phyloP scores from a whole-genome alignment of 2,888 invertebrate genomes.

The Ichneumoninae sp. region DNA sequence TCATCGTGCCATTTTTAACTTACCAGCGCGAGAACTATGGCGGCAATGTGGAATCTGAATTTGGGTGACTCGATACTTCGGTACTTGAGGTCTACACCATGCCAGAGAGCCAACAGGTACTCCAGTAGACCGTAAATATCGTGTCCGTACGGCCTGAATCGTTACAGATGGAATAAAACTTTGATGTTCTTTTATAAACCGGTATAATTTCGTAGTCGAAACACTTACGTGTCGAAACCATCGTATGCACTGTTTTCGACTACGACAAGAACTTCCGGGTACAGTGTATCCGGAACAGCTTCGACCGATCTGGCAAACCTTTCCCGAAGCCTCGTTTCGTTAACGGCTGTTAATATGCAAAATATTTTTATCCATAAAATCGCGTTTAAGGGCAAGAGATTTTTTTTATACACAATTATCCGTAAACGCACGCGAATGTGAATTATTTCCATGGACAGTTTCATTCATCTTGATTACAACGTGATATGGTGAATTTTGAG shows the following conservation, averaged over 20 bases:
- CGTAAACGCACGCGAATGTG: too few species aligned
- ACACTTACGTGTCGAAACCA: slow-evolving; percentile 2
- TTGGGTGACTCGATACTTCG: slow-evolving; percentile 52
- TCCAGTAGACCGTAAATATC: slow-evolving; percentile 1
- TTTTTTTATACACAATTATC: too few species aligned
- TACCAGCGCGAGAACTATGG: slow-evolving; percentile 41
- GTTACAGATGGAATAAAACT: background rate
- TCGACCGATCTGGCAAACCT: background rate
- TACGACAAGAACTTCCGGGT: slow-evolving; percentile 59
- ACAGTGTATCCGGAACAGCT: slow-evolving; percentile 7
- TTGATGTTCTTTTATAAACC: background rate
- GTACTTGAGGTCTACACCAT: slow-evolving; percentile 58
- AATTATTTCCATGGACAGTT: too few species aligned
- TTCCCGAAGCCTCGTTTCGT: background rate
- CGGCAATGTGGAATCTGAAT: slow-evolving; percentile 59
- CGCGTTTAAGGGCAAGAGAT: too few species aligned
- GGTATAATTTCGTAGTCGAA: too few species aligned
- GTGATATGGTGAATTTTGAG: too few species aligned
- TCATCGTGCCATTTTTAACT: background rate
- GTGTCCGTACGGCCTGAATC: slow-evolving; percentile 1
- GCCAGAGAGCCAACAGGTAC: too few species aligned
- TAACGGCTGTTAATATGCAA: background rate
- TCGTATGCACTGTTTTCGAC: slow-evolving; percentile 30
- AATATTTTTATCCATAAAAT: background rate
- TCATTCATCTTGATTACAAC: too few species aligned